Evolutionary conservation across 2,797 vertebrate species (phyloP).

Genomic region (Eulemur mongoz): DNA sequence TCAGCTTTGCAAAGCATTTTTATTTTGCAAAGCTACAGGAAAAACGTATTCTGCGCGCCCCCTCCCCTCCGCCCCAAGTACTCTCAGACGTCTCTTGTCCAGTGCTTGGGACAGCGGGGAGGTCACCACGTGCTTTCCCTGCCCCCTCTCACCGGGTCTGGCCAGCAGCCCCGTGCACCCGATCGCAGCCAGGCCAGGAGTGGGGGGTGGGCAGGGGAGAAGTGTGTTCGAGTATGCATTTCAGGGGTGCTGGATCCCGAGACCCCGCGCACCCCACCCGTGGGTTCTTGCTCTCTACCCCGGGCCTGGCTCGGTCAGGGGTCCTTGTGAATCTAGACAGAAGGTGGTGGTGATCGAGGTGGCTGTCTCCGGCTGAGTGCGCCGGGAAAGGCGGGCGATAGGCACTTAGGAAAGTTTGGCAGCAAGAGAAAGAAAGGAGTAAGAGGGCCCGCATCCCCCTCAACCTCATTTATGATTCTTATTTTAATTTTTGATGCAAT

Average conservation of each 20-base stretch:
- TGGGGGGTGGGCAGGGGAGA: background rate
- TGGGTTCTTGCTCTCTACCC: background rate
- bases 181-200: background rate
- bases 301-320: background rate
- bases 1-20: constrained; percentile 59
- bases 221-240: background rate
- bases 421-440: background rate
- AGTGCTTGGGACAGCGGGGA: background rate
- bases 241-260: background rate
- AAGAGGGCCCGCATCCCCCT: background rate
- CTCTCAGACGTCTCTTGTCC: constrained; percentile 1
- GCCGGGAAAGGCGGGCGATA: background rate
- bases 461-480: background rate
- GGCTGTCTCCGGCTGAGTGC: background rate
- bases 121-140: constrained; percentile 71
- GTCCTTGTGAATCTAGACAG: background rate
- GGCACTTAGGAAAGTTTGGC: constrained; percentile 76
- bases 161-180: background rate
- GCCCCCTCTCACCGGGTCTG: background rate
- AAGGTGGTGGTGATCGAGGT: background rate
- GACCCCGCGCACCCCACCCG: background rate
- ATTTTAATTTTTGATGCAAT: constrained; percentile 49
- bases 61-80: background rate
- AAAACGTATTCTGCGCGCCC: background rate
- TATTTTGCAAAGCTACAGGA: constrained; percentile 52